Evolutionary conservation across 2,113 vertebrate genomes (phyloP).

Genomic region (Scomber colias): DNA sequence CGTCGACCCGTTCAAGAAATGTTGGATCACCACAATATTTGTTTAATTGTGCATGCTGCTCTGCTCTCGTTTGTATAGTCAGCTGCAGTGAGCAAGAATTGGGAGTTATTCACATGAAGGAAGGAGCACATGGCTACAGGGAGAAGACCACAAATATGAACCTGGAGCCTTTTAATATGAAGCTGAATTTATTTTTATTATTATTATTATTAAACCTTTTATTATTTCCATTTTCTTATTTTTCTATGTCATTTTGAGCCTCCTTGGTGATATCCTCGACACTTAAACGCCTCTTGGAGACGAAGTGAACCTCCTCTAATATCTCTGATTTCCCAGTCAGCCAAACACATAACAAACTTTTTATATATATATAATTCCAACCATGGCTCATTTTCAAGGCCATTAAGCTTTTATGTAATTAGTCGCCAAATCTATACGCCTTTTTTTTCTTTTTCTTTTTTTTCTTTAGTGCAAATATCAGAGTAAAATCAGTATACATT

Average conservation of each 20-base stretch:
- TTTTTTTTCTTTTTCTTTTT: slow-evolving; percentile 18
- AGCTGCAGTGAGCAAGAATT: slow-evolving; percentile 12
- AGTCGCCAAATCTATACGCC: slow-evolving; percentile 92
- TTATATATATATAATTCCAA: slow-evolving; percentile 88
- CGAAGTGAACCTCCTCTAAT: slow-evolving; percentile 93
- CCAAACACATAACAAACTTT: slow-evolving; percentile 96
- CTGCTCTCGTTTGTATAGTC: slow-evolving; percentile 36
- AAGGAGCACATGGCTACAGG: slow-evolving; percentile 16
- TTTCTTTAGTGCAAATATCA: slow-evolving; percentile 92
- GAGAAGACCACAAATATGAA: neutral
- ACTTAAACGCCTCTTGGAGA: slow-evolving; percentile 84
- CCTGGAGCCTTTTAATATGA: neutral
- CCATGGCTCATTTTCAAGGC: slow-evolving; percentile 94
- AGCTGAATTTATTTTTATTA: neutral
- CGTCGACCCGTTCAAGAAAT: slow-evolving; percentile 80
- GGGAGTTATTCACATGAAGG: slow-evolving; percentile 29
- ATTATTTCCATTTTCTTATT: neutral
- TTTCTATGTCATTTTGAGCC: slow-evolving; percentile 1
- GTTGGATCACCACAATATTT: slow-evolving; percentile 79
- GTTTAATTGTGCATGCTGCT: slow-evolving; percentile 81
- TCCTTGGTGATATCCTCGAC: slow-evolving; percentile 35
- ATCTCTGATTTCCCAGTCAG: slow-evolving; percentile 92
- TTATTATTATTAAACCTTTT: neutral
- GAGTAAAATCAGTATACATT: slow-evolving; percentile 96
- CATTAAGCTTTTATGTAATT: slow-evolving; percentile 97